Conservation (phyloP, 2,888 invertebrate species). For the Bellardia pandia region DNA sequence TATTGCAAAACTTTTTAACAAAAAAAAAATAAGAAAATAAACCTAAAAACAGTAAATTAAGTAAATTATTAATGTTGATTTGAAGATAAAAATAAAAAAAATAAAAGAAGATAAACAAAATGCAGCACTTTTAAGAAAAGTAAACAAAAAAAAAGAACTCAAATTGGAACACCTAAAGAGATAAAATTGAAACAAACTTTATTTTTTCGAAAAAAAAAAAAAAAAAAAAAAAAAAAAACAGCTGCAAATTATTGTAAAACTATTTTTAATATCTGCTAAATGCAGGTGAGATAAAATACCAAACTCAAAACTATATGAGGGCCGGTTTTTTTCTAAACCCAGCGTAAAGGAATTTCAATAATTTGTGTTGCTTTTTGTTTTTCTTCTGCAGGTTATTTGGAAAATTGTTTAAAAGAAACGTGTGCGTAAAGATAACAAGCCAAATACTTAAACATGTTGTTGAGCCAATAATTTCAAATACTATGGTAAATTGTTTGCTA, state of each 20-base stretch:
- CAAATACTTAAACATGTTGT: conserved; percentile 7
- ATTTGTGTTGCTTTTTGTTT: conserved; percentile 34
- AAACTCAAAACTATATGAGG: conserved; percentile 60
- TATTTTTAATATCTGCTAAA: conserved; percentile 51
- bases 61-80: not conserved
- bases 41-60: conserved; percentile 19
- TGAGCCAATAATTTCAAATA: conserved; percentile 4
- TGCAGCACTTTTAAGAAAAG: conserved; percentile 2
- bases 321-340: conserved; percentile 58
- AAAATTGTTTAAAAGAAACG: conserved; percentile 54
- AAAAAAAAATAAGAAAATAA: not conserved
- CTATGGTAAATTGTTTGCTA: conserved; percentile 13
- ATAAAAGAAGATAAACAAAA: conserved; percentile 27
- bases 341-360: conserved; percentile 67
- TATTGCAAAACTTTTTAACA: conserved; percentile 20
- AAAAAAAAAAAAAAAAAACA: conserved; percentile 48
- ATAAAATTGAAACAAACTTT: conserved; percentile 14
- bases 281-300: conserved; percentile 68
- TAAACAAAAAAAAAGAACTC: not conserved
- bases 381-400: conserved; percentile 37
- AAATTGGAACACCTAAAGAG: conserved; percentile 34
- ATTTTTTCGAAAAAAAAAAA: not conserved
- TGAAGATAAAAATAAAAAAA: conserved; percentile 34
- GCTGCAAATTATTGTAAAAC: conserved; percentile 60
- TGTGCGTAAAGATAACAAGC: conserved; percentile 51